These are phyloP conservation scores for Cercocebus atys DNA, from an alignment of 2,113 vertebrate species.

Conservation along the genomic window DNA sequence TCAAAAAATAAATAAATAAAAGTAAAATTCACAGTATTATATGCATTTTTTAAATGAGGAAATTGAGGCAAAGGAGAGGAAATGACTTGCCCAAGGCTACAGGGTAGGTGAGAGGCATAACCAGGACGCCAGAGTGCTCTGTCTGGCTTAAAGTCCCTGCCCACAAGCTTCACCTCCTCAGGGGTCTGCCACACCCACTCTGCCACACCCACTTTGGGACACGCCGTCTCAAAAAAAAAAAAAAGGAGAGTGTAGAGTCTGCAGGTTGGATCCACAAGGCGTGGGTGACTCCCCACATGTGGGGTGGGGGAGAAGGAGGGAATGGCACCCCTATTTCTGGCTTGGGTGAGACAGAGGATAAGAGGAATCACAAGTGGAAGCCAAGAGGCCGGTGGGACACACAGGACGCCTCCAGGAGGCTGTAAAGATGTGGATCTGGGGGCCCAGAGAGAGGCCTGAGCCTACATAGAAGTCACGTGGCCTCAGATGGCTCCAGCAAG, in stretches of 20 bases:
- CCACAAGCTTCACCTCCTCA: too few relatives aligned
- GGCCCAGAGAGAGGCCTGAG: not conserved
- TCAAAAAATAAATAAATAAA: too few relatives aligned
- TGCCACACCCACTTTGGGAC: too few relatives aligned
- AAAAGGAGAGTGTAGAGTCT: not conserved
- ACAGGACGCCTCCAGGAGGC: not conserved
- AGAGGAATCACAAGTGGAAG: not conserved
- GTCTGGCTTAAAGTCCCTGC: not conserved
- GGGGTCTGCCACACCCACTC: not conserved
- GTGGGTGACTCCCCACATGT: not conserved
- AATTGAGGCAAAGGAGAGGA: not conserved
- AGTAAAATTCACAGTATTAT: not conserved
- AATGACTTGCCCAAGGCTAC: not conserved
- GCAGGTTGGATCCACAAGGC: not conserved
- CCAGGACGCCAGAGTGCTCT: not conserved
- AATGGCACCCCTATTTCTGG: not conserved
- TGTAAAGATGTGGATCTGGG: not conserved
- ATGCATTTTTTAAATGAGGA: not conserved
- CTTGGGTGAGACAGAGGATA: not conserved
- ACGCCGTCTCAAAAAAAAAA: too few relatives aligned
- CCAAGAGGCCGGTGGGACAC: not conserved
- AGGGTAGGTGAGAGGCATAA: not conserved
- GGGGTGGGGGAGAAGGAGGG: not conserved
- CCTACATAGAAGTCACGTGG: accelerated
- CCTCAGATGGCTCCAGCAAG: not conserved